These are phyloP conservation scores for Isotomurus palustris DNA, from an alignment of 2,888 invertebrate genomes.

Conservation along the genomic window DNA sequence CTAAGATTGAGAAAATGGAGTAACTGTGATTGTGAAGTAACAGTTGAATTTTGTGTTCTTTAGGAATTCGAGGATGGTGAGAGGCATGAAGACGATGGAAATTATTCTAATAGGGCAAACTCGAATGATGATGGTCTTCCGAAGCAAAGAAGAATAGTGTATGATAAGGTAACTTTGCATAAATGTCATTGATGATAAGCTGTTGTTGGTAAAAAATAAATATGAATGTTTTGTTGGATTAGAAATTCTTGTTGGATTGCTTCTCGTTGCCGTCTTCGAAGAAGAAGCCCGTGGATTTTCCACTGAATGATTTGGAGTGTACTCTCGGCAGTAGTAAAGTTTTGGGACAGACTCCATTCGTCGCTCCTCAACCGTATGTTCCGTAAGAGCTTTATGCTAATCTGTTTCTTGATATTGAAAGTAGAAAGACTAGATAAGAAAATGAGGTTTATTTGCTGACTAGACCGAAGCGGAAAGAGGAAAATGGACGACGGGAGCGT, in stretches of 20 bases:
- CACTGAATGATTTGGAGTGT: constrained; percentile 34
- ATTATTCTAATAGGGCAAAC: too few species aligned
- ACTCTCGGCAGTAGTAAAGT: constrained; percentile 28
- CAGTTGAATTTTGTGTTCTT: too few species aligned
- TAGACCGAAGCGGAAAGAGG: constrained; percentile 32
- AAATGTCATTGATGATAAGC: too few species aligned
- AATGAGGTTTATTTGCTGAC: background rate
- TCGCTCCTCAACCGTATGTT: constrained; percentile 14
- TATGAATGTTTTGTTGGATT: too few species aligned
- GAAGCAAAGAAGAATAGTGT: too few species aligned
- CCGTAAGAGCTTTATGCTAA: constrained; percentile 15
- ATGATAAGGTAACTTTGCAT: too few species aligned
- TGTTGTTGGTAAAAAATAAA: too few species aligned
- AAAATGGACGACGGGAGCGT: constrained; percentile 19
- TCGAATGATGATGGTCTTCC: too few species aligned
- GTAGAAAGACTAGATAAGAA: background rate
- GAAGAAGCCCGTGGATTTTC: constrained; percentile 32
- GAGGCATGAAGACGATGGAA: too few species aligned
- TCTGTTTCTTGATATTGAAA: background rate
- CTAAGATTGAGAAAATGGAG: too few species aligned
- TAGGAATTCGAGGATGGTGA: too few species aligned
- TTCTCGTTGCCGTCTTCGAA: constrained; percentile 14
- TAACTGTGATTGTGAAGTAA: too few species aligned
- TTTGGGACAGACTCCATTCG: constrained; percentile 23
- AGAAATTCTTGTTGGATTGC: constrained; percentile 42